phyloP scores from a whole-genome alignment of 2,797 vertebrate species.

The Sebastes alutus region DNA sequence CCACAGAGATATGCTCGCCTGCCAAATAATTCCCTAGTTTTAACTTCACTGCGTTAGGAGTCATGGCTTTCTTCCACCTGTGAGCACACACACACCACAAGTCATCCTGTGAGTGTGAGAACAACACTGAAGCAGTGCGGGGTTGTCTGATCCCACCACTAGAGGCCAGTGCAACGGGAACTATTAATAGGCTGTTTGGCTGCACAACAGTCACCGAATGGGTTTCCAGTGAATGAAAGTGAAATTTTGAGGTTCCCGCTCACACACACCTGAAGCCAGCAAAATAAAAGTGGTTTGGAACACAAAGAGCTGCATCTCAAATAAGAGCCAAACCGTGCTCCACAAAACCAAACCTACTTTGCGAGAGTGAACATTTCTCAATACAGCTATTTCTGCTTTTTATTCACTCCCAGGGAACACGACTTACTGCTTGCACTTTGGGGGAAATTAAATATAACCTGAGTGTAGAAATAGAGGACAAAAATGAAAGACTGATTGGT shows the following conservation, averaged over 20 bases:
- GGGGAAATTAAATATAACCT: conserved; percentile 16
- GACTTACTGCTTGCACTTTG: conserved; percentile 10
- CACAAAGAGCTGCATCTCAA: conserved; percentile 7
- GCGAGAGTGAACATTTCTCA: conserved; percentile 1
- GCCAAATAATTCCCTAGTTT: conserved; percentile 18
- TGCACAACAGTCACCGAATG: conserved; percentile 29
- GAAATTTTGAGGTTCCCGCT: neutral
- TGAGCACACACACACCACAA: neutral
- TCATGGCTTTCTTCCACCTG: conserved; percentile 23
- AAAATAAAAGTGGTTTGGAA: conserved; percentile 26
- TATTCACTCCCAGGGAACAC: conserved; percentile 15
- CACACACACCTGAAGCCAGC: conserved; percentile 2
- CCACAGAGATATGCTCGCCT: neutral
- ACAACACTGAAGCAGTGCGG: neutral
- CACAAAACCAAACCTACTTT: conserved; percentile 33
- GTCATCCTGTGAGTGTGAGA: neutral
- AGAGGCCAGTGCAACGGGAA: conserved; percentile 40
- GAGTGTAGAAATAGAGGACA: neutral
- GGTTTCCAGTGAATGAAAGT: conserved; percentile 34
- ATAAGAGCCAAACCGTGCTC: conserved; percentile 21
- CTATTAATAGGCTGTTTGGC: conserved; percentile 45
- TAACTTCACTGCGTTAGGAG: conserved; percentile 23
- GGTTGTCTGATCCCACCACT: conserved; percentile 49
- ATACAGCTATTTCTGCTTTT: conserved; percentile 8
- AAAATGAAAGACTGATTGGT: neutral